These are phyloP conservation scores for Opisthograptis luteolata DNA, from an alignment of 2,888 invertebrate genomes.

Conservation along the genomic window DNA sequence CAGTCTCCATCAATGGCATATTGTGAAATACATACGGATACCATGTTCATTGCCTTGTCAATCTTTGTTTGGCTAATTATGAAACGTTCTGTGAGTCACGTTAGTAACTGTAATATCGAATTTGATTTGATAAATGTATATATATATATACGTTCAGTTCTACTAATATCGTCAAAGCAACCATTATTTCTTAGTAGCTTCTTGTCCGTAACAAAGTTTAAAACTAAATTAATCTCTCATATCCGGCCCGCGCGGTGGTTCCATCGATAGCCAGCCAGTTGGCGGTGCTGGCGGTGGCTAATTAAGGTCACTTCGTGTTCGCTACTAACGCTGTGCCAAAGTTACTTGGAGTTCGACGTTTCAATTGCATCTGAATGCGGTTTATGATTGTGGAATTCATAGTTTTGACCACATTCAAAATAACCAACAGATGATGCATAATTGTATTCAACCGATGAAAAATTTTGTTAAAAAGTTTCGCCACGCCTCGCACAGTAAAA, in stretches of 20 bases:
- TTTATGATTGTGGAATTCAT: not conserved
- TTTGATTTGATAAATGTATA: too few relatives aligned
- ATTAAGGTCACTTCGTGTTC: conserved; percentile 37
- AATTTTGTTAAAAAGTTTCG: too few relatives aligned
- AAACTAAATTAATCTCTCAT: not conserved
- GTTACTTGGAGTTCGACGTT: conserved; percentile 20
- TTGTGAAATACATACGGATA: not conserved
- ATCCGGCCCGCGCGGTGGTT: not conserved
- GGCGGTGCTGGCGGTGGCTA: conserved; percentile 34
- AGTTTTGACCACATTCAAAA: not conserved
- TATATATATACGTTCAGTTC: too few relatives aligned
- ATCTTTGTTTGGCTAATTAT: too few relatives aligned
- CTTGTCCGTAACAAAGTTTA: not conserved
- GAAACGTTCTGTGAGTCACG: too few relatives aligned
- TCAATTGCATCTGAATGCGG: not conserved
- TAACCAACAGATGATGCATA: too few relatives aligned
- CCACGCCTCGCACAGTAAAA: too few relatives aligned
- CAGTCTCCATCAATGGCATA: not conserved
- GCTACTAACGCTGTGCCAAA: conserved; percentile 35
- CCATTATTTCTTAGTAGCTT: too few relatives aligned
- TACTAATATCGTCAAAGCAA: too few relatives aligned
- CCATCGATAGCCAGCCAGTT: conserved; percentile 8
- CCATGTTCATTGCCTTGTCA: not conserved
- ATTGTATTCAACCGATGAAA: too few relatives aligned
- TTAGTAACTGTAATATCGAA: too few relatives aligned